Evolutionary conservation across 2,888 invertebrate genomes (phyloP), one percentile per base, ranked within the genome.

Genomic region (Achlya flavicornis): DNA sequence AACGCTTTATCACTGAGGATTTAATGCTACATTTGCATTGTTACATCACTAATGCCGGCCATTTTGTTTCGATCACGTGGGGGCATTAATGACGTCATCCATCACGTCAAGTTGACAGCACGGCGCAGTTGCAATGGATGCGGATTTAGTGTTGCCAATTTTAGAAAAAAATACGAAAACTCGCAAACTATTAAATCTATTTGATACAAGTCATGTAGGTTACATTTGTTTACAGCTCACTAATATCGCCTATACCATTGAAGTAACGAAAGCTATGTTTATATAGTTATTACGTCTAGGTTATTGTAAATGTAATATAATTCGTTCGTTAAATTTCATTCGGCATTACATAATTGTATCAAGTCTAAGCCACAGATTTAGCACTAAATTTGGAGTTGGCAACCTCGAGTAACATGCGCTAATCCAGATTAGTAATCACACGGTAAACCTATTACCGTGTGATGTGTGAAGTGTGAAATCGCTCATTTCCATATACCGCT

Each of bases 1-100:
- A 26, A 46, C 38, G 57, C 43, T 19, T 63, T 33, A 53, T 33
- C 33, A 33, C 11, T 35, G n/a, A 46, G 12, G 41, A 62, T 62
- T 57, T 41, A 43, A 58, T 41, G 41, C n/a, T 41, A 33, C 75
- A 74, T 74, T 74, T 80, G 76, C 75, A 80, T 78, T 77, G 81
- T 77, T 75, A 70, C 73, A 75, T 68, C 61, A 73, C 75, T 81
- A 78, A 80, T 76, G 80, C 80, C 70, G 74, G 80, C 78, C 81
- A 85, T 86, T 87, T 87, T 85, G 86, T 81, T 81, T 76, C 76
- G 80, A 84, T 84, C 85, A 83, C 79, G 80, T 78, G 81, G 75
- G 76, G 70, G 78, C 77, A 84, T 81, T 90, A 89, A 90, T 89
- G 87, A 88, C 86, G 86, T 88, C 87, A 89, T 89, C 88, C 83